Evolutionary conservation across 2,113 vertebrate species (phyloP).

Genomic region (Patagioenas fasciata): DNA sequence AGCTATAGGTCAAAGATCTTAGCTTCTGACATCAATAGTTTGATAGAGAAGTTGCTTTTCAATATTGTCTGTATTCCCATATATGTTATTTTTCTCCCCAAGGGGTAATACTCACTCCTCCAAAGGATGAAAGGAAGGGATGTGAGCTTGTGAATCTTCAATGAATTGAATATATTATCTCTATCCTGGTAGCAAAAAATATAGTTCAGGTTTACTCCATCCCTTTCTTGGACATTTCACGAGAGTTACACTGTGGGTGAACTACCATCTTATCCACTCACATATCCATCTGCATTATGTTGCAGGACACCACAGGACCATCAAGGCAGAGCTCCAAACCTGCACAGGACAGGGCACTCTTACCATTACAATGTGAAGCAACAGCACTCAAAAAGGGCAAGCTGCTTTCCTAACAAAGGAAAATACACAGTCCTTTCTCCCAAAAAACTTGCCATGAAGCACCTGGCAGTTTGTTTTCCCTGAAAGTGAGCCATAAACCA

Average conservation of each 20-base stretch:
- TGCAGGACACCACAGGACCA: background rate
- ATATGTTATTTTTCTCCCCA: background rate
- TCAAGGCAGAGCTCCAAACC: background rate
- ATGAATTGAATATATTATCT: background rate
- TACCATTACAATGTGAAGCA: background rate
- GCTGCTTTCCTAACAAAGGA: background rate
- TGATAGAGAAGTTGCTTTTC: background rate
- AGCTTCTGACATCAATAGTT: background rate
- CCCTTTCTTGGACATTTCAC: background rate
- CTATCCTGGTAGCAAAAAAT: background rate
- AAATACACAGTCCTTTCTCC: background rate
- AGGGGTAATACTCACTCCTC: background rate
- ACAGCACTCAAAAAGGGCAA: background rate
- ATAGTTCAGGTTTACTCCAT: background rate
- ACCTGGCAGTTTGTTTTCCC: background rate
- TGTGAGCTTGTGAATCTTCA: background rate
- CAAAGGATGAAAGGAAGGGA: background rate
- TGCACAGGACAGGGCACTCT: background rate
- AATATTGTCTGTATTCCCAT: background rate
- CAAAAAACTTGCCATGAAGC: background rate
- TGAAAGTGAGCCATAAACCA: background rate
- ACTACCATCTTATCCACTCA: background rate
- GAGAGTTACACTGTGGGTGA: background rate
- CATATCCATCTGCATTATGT: background rate
- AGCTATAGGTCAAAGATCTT: slow-evolving; percentile 34